phyloP scores from a whole-genome alignment of 2,113 vertebrate genomes.

The Bostrychus sinensis region DNA sequence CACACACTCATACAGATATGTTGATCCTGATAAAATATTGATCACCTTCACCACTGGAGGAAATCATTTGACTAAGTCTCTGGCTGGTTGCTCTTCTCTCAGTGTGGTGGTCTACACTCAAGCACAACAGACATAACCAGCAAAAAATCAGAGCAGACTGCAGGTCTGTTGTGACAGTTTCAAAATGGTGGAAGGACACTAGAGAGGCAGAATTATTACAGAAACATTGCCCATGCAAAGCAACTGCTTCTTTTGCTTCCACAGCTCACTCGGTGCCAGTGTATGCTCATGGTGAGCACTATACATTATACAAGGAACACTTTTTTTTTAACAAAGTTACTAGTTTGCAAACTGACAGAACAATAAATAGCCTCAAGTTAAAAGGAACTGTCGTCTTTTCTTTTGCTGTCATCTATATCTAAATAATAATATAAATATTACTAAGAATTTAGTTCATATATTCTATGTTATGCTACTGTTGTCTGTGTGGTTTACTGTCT shows the following conservation, averaged over 20 bases:
- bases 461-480: too few species aligned
- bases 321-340: too few species aligned
- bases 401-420: too few species aligned
- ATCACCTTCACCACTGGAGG: slow-evolving; percentile 26
- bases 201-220: background rate
- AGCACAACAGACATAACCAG: slow-evolving; percentile 32
- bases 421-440: too few species aligned
- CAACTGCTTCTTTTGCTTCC: background rate
- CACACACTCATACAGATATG: slow-evolving; percentile 6
- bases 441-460: too few species aligned
- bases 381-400: too few species aligned
- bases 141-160: slow-evolving; percentile 7
- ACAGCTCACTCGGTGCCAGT: background rate
- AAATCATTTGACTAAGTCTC: slow-evolving; percentile 39
- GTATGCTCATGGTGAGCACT: too few species aligned
- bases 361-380: too few species aligned
- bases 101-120: slow-evolving; percentile 3
- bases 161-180: slow-evolving; percentile 32
- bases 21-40: slow-evolving; percentile 48
- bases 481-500: too few species aligned
- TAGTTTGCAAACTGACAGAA: too few species aligned
- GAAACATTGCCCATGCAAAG: background rate
- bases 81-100: slow-evolving; percentile 17
- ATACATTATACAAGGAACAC: too few species aligned
- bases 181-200: slow-evolving; percentile 16